Percentiles rank a stretch among this genome's conserved stretches.
Conservation (phyloP, 2,888 invertebrate species). For the Mongoloraphidia duomilia region DNA sequence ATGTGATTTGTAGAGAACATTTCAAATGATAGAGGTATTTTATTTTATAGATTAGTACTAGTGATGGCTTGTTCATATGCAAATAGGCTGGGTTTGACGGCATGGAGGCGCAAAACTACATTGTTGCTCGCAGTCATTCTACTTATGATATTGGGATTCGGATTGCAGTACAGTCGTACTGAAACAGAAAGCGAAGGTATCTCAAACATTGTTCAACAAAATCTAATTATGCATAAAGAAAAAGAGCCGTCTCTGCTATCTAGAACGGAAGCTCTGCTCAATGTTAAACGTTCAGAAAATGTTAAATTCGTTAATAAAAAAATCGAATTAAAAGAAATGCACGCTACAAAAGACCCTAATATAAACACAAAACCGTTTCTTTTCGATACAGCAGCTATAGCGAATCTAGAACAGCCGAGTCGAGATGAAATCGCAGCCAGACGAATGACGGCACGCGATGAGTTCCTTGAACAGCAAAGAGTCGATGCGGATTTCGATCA, state of each 20-base stretch:
- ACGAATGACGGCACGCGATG: slow-evolving; percentile 23
- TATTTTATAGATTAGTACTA: slow-evolving; percentile 4
- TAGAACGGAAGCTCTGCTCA: too few relatives aligned
- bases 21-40: too few relatives aligned
- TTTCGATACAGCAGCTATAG: slow-evolving; percentile 11
- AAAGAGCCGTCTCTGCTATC: neutral
- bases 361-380: slow-evolving; percentile 10
- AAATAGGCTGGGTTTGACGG: slow-evolving; percentile 30
- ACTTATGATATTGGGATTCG: slow-evolving; percentile 29
- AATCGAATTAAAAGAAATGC: slow-evolving; percentile 1
- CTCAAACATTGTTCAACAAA: slow-evolving; percentile 18
- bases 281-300: slow-evolving; percentile 7
- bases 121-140: slow-evolving; percentile 27
- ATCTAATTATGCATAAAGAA: slow-evolving; percentile 13
- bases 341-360: slow-evolving; percentile 6
- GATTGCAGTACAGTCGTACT: slow-evolving; percentile 29
- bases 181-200: slow-evolving; percentile 9
- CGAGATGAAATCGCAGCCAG: slow-evolving; percentile 26
- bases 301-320: slow-evolving; percentile 20
- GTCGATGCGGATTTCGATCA: slow-evolving; percentile 28
- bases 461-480: slow-evolving; percentile 13
- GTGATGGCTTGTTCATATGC: slow-evolving; percentile 19
- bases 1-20: too few relatives aligned
- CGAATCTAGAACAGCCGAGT: slow-evolving; percentile 27
- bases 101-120: slow-evolving; percentile 35